These are phyloP conservation scores for Agriopis leucophaearia DNA, from an alignment of 2,888 invertebrate species.

Conservation along the genomic window DNA sequence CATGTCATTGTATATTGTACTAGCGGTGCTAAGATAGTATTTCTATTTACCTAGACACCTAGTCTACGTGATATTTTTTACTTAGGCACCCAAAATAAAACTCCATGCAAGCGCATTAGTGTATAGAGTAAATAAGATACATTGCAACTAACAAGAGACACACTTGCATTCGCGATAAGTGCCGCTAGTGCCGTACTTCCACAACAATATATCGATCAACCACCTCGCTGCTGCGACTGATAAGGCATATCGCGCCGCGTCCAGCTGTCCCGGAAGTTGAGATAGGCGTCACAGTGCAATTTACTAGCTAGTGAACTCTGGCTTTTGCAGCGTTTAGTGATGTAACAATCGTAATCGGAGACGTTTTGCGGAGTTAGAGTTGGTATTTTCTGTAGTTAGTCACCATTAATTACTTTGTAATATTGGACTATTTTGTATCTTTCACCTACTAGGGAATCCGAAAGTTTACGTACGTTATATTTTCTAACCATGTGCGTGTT, in stretches of 20 bases:
- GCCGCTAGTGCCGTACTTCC: conserved; percentile 58
- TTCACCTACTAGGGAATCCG: no score
- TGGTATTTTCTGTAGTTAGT: no score
- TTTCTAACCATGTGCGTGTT: no score
- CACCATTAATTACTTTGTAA: no score
- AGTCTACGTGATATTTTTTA: no score
- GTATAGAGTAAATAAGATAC: not conserved
- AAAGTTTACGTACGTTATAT: no score
- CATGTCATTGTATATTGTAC: no score
- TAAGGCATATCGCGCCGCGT: conserved; percentile 71
- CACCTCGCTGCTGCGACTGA: conserved; percentile 68
- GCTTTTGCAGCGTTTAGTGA: conserved; percentile 6
- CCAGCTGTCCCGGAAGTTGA: conserved; percentile 76
- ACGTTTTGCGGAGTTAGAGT: not conserved
- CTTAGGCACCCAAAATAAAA: no score
- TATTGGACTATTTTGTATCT: no score
- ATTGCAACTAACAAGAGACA: not conserved
- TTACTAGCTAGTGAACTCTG: conserved; percentile 20
- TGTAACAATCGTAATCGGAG: conserved; percentile 3
- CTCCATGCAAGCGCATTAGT: no score
- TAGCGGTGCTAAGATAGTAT: no score
- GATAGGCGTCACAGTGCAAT: conserved; percentile 27
- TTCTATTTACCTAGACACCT: no score
- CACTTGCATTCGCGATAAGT: conserved; percentile 45
- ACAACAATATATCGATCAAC: conserved; percentile 77